Percentiles rank a stretch among this genome's conserved stretches.
phyloP scores from a whole-genome alignment of 2,888 invertebrate genomes.

The Sphaerophoria taeniata region DNA sequence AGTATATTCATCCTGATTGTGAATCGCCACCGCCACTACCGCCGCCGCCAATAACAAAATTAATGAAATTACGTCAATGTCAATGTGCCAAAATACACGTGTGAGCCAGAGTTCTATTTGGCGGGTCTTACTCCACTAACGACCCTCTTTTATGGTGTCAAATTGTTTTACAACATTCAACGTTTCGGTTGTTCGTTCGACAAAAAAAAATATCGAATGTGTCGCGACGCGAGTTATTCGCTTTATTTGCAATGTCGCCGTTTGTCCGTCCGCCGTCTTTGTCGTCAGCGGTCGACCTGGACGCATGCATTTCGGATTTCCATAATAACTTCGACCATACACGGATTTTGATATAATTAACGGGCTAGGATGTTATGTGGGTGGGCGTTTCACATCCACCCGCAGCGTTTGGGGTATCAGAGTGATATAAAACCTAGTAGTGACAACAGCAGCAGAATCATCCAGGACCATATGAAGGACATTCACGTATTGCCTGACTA shows the following conservation, averaged over 20 bases:
- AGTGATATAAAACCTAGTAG: slow-evolving; percentile 9
- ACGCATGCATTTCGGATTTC: slow-evolving; percentile 8
- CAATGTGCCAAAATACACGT: slow-evolving; percentile 57
- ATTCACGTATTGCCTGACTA: slow-evolving; percentile 29
- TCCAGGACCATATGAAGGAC: neutral
- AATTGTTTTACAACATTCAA: slow-evolving; percentile 51
- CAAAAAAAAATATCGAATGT: neutral
- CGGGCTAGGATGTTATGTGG: slow-evolving; percentile 7
- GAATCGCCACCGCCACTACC: neutral
- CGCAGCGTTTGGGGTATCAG: neutral
- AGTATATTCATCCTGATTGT: neutral
- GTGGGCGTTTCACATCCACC: slow-evolving; percentile 26
- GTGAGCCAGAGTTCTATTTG: slow-evolving; percentile 25
- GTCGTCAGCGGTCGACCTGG: neutral
- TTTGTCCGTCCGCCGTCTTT: no score
- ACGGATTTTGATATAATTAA: slow-evolving; percentile 65
- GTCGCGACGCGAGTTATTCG: slow-evolving; percentile 16
- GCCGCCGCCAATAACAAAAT: slow-evolving; percentile 25
- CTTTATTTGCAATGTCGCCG: slow-evolving; percentile 5
- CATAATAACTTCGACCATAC: neutral
- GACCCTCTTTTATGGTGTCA: slow-evolving; percentile 36
- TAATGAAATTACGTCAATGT: slow-evolving; percentile 73
- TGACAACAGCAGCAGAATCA: slow-evolving; percentile 2
- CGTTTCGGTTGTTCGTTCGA: neutral
- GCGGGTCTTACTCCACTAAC: slow-evolving; percentile 31